Evolutionary conservation across 2,113 vertebrate species (phyloP), one percentile per base, ranked within the genome.

Genomic region (Tor tambroides): DNA sequence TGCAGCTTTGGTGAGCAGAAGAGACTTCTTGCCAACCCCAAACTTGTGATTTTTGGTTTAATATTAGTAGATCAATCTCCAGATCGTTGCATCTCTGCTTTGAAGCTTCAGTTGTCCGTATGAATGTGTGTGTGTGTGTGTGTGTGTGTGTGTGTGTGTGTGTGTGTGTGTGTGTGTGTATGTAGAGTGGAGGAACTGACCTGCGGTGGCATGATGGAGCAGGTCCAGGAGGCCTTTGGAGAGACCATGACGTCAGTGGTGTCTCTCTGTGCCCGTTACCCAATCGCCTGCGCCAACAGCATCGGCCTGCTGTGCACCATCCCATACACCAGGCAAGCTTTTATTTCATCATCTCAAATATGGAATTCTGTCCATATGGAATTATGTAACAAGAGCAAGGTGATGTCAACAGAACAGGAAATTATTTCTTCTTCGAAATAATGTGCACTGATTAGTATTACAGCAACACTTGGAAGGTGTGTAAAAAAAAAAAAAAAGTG

Each of bases 201-300:
- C 0, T 99, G 98, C 83, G 98, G 98, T 0, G 98, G 98, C 61
- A 99, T 99, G 98, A 98, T 99, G 12, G 97, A 99, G 88, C 97
- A 98, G 89, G 98, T 98, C 32, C 98, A 99, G 91, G 98, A 99
- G 87, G 98, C 98, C 67, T 99, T 99, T 38, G 98, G 98, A 21
- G 97, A 99, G 93, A 99, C 98, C 1, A 99, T 99, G 98, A 99
- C 97, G 0, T 99, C 98, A 0, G 97, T 99, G n/a, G 98, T 99
- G 83, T 98, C 98, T 1, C 91, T 99, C 38, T 99, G 98, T 86
- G 97, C 98, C 79, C 97, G 97, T 32, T 99, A 99, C 92, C 98
- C 98, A 76, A 99, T 99, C 12, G 98, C 98, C 2, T 99, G 98
- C 93, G 96, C 98, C 85, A 99, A 99, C 84, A 99, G 98, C 93